Conservation (phyloP, 1,140 invertebrate genomes). For the Drosophila simulans region DNA sequence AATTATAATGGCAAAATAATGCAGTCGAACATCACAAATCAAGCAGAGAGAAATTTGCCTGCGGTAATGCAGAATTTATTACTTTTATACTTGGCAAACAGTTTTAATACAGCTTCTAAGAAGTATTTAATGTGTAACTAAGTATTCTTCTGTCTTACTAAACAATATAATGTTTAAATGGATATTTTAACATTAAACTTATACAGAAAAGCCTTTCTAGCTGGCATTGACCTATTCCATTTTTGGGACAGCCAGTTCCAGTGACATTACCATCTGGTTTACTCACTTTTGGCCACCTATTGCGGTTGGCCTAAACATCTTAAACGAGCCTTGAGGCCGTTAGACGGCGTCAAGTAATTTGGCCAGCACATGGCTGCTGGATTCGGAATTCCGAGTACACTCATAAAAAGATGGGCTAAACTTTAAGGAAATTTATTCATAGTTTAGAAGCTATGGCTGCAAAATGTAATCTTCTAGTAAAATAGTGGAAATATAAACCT, state of each 20-base stretch:
- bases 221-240: neutral
- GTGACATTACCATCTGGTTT: constrained; percentile 22
- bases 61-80: neutral
- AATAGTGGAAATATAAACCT: too few relatives aligned
- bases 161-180: too few relatives aligned
- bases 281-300: constrained; percentile 37
- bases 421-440: neutral
- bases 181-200: too few relatives aligned
- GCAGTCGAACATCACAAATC: neutral
- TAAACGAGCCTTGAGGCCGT: constrained; percentile 41
- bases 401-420: neutral
- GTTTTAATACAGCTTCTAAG: too few relatives aligned
- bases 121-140: too few relatives aligned
- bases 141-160: too few relatives aligned
- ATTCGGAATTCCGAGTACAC: constrained; percentile 4
- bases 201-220: too few relatives aligned
- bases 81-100: too few relatives aligned
- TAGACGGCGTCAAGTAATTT: constrained; percentile 36
- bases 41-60: neutral
- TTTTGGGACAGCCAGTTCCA: too few relatives aligned
- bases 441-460: too few relatives aligned
- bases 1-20: constrained; percentile 7
- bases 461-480: too few relatives aligned
- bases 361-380: constrained; percentile 36
- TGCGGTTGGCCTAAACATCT: constrained; percentile 35